Evolutionary conservation across 2,888 invertebrate species (phyloP).

Genomic region (Noctua pronuba): DNA sequence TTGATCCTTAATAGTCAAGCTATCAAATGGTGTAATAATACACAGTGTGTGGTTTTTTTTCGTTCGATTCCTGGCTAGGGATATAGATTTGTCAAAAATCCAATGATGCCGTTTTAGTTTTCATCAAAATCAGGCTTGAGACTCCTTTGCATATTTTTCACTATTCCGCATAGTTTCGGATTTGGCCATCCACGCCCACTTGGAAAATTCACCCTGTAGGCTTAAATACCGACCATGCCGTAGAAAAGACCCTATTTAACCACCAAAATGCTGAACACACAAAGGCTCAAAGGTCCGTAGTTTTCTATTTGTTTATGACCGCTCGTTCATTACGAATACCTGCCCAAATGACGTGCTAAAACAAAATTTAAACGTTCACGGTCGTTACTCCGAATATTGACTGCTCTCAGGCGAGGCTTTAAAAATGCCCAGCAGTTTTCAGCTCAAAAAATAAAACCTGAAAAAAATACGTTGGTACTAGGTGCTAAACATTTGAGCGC

Average conservation of each 20-base stretch:
- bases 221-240: background rate
- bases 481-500: constrained; percentile 4
- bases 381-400: constrained; percentile 6
- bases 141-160: too few relatives aligned
- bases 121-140: too few relatives aligned
- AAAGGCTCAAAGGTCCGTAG: constrained; percentile 2
- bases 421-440: constrained; percentile 13
- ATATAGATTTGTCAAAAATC: too few relatives aligned
- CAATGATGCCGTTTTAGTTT: too few relatives aligned
- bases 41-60: too few relatives aligned
- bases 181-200: too few relatives aligned
- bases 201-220: too few relatives aligned
- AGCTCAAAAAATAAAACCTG: constrained; percentile 23
- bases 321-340: constrained; percentile 30
- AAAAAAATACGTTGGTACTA: background rate
- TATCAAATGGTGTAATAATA: too few relatives aligned
- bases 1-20: too few relatives aligned
- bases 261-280: background rate
- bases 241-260: background rate
- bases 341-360: constrained; percentile 44
- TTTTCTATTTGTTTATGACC: constrained; percentile 23
- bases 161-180: too few relatives aligned
- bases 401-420: constrained; percentile 37
- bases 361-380: constrained; percentile 30
- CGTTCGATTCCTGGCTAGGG: too few relatives aligned